These are phyloP conservation scores for Embidobia sp. DNA, from an alignment of 2,888 invertebrate species.

Conservation along the genomic window DNA sequence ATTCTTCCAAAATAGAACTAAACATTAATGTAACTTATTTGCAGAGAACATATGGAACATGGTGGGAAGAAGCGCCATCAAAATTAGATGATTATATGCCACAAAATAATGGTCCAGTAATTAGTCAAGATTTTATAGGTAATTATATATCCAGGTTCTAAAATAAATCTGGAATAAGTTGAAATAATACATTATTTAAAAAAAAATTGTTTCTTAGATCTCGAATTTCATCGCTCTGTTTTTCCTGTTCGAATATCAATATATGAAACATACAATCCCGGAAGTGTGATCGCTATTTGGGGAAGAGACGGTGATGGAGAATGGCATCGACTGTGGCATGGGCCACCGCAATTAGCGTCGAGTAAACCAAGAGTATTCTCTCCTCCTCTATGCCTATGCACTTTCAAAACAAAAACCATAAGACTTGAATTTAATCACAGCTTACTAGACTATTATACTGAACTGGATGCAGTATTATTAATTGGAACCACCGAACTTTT, in stretches of 20 bases:
- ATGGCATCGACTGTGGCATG: constrained; percentile 92
- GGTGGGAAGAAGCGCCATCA: constrained; percentile 92
- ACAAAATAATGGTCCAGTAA: constrained; percentile 86
- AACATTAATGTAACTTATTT: constrained; percentile 64
- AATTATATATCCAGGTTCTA: constrained; percentile 65
- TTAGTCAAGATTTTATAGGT: constrained; percentile 92
- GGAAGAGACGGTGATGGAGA: constrained; percentile 83
- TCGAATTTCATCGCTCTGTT: constrained; percentile 86
- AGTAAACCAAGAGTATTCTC: constrained; percentile 88
- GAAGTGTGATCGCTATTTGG: constrained; percentile 91
- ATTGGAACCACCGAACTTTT: constrained; percentile 85
- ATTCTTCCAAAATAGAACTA: too few species aligned
- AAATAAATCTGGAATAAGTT: too few species aligned
- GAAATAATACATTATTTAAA: constrained; percentile 50
- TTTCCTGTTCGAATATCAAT: constrained; percentile 87
- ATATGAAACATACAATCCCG: constrained; percentile 94
- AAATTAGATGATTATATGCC: constrained; percentile 87
- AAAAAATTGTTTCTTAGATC: constrained; percentile 81
- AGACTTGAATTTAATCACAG: constrained; percentile 94
- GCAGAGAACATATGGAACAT: constrained; percentile 91
- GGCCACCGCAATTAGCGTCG: constrained; percentile 85
- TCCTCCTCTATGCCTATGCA: constrained; percentile 83
- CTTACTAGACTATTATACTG: constrained; percentile 91
- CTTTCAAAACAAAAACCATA: constrained; percentile 83
- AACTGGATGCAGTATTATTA: constrained; percentile 92